These are phyloP conservation scores for Drosophila baimaii DNA, from an alignment of 1,140 invertebrate species.

Conservation along the genomic window DNA sequence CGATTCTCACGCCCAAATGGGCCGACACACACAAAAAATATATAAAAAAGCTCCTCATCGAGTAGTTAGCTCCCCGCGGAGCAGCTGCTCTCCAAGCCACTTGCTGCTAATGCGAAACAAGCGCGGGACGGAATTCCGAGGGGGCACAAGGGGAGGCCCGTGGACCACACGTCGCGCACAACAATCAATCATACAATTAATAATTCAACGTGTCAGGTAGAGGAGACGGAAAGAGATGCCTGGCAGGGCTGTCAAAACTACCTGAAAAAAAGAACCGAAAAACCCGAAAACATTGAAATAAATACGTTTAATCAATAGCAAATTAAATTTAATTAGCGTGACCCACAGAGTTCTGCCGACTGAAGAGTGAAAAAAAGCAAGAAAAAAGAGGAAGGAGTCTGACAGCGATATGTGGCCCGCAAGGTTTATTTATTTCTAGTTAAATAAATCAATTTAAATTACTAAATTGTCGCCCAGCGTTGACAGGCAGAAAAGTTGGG, in stretches of 20 bases:
- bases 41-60: constrained; percentile 49
- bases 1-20: constrained; percentile 38
- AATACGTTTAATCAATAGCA: constrained; percentile 69
- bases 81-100: constrained; percentile 50
- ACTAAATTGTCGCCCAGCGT: constrained; percentile 22
- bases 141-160: neutral
- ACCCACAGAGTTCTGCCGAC: constrained; percentile 20
- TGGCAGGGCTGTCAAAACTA: constrained; percentile 47
- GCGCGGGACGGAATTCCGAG: neutral
- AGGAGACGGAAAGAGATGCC: constrained; percentile 15
- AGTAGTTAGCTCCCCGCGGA: constrained; percentile 58
- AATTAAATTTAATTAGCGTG: constrained; percentile 72
- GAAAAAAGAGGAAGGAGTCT: neutral
- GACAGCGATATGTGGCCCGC: constrained; percentile 8
- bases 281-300: constrained; percentile 46
- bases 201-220: constrained; percentile 50
- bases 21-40: constrained; percentile 20
- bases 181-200: constrained; percentile 77
- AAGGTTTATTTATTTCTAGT: constrained; percentile 51
- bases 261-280: constrained; percentile 51
- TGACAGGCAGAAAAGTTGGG: constrained; percentile 31
- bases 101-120: constrained; percentile 36
- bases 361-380: constrained; percentile 3
- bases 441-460: constrained; percentile 65
- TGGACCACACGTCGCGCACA: constrained; percentile 67